These are phyloP conservation scores for Danio rerio DNA, from an alignment of 2,113 vertebrate species.

Conservation along the genomic window GRCz12tu NC_133184.1:10600001-10600500, in stretches of 20 bases:
- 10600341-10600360: background rate
- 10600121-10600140: background rate
- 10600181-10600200: background rate
- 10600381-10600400: constrained; percentile 10
- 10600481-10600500: constrained; percentile 68
- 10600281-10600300: background rate
- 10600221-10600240: background rate
- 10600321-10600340: background rate
- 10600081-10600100: too few species aligned
- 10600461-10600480: constrained; percentile 69
- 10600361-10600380: background rate
- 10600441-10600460: constrained; percentile 56
- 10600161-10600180: background rate
- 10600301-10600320: background rate
- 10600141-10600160: background rate
- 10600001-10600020: too few species aligned
- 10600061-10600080: too few species aligned
- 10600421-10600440: constrained; percentile 53
- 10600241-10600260: background rate
- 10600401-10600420: constrained; percentile 55
- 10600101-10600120: too few species aligned
- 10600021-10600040: too few species aligned
- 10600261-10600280: background rate
- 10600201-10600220: background rate
- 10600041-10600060: too few species aligned